Base-by-base conservation (phyloP, 2,888 invertebrate species). In the Strigamia crassipes region DNA sequence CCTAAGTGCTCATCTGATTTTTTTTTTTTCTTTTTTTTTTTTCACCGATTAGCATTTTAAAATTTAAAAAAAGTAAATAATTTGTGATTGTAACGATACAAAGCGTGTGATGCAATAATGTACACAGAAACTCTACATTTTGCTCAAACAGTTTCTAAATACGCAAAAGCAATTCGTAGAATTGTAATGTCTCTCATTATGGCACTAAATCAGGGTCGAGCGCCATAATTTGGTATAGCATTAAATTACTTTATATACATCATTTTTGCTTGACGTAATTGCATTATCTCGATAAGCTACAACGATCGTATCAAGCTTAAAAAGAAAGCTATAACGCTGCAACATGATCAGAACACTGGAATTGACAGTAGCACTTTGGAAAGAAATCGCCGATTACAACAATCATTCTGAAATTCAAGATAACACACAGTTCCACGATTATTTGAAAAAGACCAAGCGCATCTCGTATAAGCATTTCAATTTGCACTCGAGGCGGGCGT, bases 341-440 rank as follows among this genome's bases (percentile, higher is more conserved):
- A 31, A 73, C 27, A 31, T 27, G 73, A 73, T 31, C 73, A 73
- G 73, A 27, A 73, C 73, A 73, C 31, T 73, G 73, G 73, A 73
- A 73, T 73, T 73, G 27, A 73, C 73, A 73, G 73, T 73, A 73
- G 73, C 73, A 73, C 73, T 73, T 66, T 73, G 73, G 73, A 73
- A 73, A 73, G 73, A 73, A 73, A 73, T 73, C 73, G 73, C 73
- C 73, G 73, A 73, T 56, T 73, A 73, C 73, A 73, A 73, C 73
- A 73, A 73, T 73, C 73, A 73, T 12, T 73, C 73, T 73, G 73
- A 73, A 73, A 31, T 73, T 31, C 27, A 73, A 73, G 31, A 31
- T 27, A 73, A 73, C 73, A 73, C 31, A 73, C 13, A 73, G 73
- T 73, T 27, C 31, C 73, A 73, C 73, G 73, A 73, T 31, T 73